These are phyloP conservation scores for Drosophila longiperda DNA, from an alignment of 2,888 invertebrate species.

Conservation along the genomic window DNA sequence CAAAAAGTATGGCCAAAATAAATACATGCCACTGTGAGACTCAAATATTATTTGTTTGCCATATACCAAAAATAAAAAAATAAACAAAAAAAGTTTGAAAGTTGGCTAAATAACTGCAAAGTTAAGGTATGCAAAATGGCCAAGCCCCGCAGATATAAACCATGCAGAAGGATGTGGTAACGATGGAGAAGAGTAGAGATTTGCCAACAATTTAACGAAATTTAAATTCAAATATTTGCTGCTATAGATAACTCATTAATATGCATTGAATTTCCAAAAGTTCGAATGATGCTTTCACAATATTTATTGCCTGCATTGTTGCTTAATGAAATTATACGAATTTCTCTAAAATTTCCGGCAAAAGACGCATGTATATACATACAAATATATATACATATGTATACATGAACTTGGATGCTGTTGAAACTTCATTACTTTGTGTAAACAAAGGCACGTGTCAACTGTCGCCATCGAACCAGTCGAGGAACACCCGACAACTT, in stretches of 20 bases:
- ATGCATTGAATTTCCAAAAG: constrained; percentile 66
- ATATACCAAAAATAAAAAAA: constrained; percentile 44
- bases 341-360: constrained; percentile 63
- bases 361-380: not conserved
- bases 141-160: constrained; percentile 31
- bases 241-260: constrained; percentile 58
- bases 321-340: constrained; percentile 70
- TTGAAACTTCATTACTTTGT: constrained; percentile 77
- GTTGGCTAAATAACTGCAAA: constrained; percentile 25
- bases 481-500: not conserved
- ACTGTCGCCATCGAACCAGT: constrained; percentile 15
- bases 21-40: constrained; percentile 40
- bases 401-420: constrained; percentile 42
- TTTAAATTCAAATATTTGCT: constrained; percentile 27
- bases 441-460: constrained; percentile 76
- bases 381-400: not conserved
- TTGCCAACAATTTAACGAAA: constrained; percentile 24
- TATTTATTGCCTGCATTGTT: constrained; percentile 68
- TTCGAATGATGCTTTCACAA: constrained; percentile 56
- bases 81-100: constrained; percentile 48
- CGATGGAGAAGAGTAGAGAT: not conserved
- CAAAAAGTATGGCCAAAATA: constrained; percentile 28
- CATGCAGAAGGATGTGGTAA: constrained; percentile 7
- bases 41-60: constrained; percentile 54
- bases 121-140: constrained; percentile 36